These are phyloP conservation scores for Pangasius krempfi DNA, from an alignment of 2,797 vertebrate species.

Conservation along the genomic window DNA sequence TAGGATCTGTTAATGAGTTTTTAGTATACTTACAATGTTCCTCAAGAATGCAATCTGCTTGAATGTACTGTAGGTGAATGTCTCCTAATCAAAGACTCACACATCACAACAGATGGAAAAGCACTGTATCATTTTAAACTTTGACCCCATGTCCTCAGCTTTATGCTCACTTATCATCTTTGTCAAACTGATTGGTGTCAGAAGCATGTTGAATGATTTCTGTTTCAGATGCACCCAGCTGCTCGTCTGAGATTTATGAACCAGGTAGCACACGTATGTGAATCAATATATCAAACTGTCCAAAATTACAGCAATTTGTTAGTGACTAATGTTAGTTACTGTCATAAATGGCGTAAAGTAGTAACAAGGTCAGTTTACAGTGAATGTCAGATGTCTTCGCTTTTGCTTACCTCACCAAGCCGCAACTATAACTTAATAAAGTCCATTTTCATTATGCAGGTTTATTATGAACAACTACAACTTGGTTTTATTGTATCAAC, in stretches of 20 bases:
- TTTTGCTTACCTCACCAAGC: neutral
- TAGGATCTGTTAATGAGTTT: neutral
- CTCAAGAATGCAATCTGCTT: neutral
- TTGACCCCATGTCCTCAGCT: slow-evolving; percentile 39
- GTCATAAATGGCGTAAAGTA: neutral
- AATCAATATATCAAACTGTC: slow-evolving; percentile 48
- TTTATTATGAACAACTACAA: neutral
- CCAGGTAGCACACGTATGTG: slow-evolving; percentile 34
- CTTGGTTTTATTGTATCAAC: neutral
- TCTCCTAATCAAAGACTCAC: neutral
- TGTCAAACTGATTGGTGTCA: slow-evolving; percentile 53
- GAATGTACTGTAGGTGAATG: no score
- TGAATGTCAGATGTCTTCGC: neutral
- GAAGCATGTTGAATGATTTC: slow-evolving; percentile 57
- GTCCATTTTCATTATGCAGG: neutral
- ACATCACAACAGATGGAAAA: slow-evolving; percentile 33
- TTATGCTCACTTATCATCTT: slow-evolving; percentile 17
- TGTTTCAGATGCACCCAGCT: slow-evolving; percentile 57
- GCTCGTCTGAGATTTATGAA: slow-evolving; percentile 66
- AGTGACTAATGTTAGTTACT: slow-evolving; percentile 47
- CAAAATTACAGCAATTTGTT: slow-evolving; percentile 62
- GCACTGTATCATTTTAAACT: slow-evolving; percentile 24
- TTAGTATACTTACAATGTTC: slow-evolving; percentile 11
- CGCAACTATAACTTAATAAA: neutral
- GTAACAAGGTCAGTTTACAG: slow-evolving; percentile 28